phyloP scores from a whole-genome alignment of 2,113 vertebrate genomes.

The Paralichthys olivaceus region DNA sequence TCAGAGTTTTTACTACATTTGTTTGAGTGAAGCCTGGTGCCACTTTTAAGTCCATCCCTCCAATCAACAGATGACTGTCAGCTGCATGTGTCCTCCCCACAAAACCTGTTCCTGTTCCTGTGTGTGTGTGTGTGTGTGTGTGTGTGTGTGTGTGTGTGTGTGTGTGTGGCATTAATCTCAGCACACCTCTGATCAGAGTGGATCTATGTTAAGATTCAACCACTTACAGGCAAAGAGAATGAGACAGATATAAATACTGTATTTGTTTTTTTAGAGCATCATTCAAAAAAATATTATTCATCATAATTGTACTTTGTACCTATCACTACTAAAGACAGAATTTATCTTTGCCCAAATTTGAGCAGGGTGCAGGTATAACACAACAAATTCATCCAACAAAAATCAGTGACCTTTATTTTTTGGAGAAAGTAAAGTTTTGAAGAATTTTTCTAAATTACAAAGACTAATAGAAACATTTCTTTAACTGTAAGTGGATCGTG shows the following conservation, averaged over 20 bases:
- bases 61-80: conserved; percentile 46
- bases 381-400: too few relatives aligned
- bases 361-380: background rate
- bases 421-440: background rate
- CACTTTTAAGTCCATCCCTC: conserved; percentile 24
- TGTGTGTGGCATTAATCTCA: background rate
- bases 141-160: background rate
- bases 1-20: background rate
- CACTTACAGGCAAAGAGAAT: background rate
- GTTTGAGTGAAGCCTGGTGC: background rate
- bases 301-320: too few relatives aligned
- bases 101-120: background rate
- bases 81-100: conserved; percentile 6
- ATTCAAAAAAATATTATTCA: too few relatives aligned
- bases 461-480: too few relatives aligned
- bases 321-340: background rate
- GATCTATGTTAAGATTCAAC: background rate
- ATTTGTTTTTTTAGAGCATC: too few relatives aligned
- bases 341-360: background rate
- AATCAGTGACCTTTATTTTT: too few relatives aligned
- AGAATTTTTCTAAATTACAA: too few relatives aligned
- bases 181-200: background rate
- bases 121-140: background rate
- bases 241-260: background rate
- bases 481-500: too few relatives aligned